Percentiles rank a stretch among this genome's conserved stretches.
Evolutionary conservation across 1,140 invertebrate species (phyloP).

Genomic region (Uloborus diversus): DNA sequence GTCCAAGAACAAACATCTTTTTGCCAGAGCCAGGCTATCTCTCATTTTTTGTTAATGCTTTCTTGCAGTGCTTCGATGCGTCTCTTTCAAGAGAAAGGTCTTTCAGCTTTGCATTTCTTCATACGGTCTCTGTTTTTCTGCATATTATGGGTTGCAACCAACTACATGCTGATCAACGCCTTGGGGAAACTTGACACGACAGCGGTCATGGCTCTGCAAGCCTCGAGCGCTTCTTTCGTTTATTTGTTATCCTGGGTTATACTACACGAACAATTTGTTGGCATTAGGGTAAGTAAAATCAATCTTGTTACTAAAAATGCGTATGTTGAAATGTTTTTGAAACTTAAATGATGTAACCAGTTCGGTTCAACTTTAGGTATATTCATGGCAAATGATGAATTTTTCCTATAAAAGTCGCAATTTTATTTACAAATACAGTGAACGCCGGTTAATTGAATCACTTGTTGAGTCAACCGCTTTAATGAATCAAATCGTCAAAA

Average conservation of each 20-base stretch:
- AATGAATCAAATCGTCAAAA: too few species aligned
- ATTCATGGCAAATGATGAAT: too few species aligned
- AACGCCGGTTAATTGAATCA: too few species aligned
- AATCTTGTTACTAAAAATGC: too few species aligned
- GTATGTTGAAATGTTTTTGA: too few species aligned
- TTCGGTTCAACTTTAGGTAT: too few species aligned
- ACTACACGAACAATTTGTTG: slow-evolving; percentile 94
- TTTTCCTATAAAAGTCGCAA: too few species aligned
- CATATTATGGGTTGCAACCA: slow-evolving; percentile 88
- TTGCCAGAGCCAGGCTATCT: too few species aligned
- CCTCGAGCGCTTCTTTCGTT: slow-evolving; percentile 91
- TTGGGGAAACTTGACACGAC: slow-evolving; percentile 85
- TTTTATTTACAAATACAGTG: too few species aligned
- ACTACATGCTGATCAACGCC: slow-evolving; percentile 90
- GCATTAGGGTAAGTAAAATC: slow-evolving; percentile 83
- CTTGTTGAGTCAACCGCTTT: too few species aligned
- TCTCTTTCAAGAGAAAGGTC: slow-evolving; percentile 61
- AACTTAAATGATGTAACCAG: too few species aligned
- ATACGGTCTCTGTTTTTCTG: slow-evolving; percentile 85
- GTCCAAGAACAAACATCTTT: too few species aligned
- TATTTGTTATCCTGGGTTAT: slow-evolving; percentile 96
- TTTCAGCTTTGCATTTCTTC: slow-evolving; percentile 62
- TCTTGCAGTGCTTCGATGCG: slow-evolving; percentile 62
- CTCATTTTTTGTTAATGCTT: slow-evolving; percentile 44
- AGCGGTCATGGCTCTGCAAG: slow-evolving; percentile 90